A percentile compares a stretch with the other conserved stretches of the same genome.
Conservation (phyloP, 2,113 vertebrate genomes). For the Trematocara zebra region DNA sequence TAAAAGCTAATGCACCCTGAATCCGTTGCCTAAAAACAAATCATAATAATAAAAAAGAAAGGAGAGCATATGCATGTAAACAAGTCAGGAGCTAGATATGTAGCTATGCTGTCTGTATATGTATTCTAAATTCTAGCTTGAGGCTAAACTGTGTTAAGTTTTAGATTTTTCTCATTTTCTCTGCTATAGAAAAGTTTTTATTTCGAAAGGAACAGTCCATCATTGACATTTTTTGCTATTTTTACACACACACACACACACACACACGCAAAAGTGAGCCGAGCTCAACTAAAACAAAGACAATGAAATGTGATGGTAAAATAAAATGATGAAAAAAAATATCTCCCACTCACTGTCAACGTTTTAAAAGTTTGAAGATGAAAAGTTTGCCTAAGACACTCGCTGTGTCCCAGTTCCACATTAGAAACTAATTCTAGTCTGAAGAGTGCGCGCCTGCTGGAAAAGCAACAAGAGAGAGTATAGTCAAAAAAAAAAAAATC, state of each 20-base stretch:
- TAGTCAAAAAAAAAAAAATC: neutral
- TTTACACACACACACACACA: neutral
- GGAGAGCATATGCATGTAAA: neutral
- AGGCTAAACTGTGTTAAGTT: neutral
- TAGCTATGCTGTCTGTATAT: neutral
- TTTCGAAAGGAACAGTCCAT: neutral
- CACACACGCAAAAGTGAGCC: neutral
- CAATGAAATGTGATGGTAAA: neutral
- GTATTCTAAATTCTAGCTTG: neutral
- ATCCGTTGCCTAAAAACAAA: neutral
- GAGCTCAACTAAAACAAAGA: neutral
- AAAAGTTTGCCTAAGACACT: neutral
- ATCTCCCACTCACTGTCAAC: neutral
- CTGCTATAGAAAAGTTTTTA: neutral
- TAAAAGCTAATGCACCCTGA: slow-evolving; percentile 21
- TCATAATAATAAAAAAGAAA: neutral
- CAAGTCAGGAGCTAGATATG: neutral
- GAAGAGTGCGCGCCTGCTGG: neutral
- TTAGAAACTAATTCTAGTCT: neutral
- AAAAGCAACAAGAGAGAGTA: neutral
- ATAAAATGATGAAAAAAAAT: neutral
- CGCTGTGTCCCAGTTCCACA: neutral
- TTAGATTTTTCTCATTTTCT: neutral
- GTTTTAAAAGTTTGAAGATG: neutral
- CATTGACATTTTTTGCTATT: neutral